These are phyloP conservation scores for Drosophila nigritarsus DNA, from an alignment of 2,888 invertebrate species.

Conservation along the genomic window DNA sequence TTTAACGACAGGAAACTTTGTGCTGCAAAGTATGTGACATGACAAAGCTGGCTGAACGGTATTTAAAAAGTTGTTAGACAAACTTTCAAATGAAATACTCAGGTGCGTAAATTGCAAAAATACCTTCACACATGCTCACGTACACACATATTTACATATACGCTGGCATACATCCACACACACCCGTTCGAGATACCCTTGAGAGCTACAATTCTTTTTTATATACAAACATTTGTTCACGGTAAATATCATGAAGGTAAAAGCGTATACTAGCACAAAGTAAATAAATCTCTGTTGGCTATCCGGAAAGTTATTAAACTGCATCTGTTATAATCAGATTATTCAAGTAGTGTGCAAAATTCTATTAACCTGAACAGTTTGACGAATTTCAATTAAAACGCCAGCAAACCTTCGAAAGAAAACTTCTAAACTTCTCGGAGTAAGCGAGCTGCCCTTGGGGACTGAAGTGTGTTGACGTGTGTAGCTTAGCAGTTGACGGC, in stretches of 20 bases:
- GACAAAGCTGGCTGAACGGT: conserved; percentile 39
- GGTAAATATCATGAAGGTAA: not conserved
- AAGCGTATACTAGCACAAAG: too few species aligned
- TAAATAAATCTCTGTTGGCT: not conserved
- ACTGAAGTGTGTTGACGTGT: conserved; percentile 30
- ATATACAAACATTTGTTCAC: not conserved
- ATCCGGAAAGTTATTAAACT: not conserved
- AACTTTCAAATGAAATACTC: conserved; percentile 70
- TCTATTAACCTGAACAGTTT: not conserved
- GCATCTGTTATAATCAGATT: not conserved
- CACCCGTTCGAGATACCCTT: not conserved
- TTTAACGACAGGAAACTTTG: conserved; percentile 2
- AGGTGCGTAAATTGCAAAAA: conserved; percentile 61
- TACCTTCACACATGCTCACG: conserved; percentile 33
- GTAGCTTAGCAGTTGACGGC: conserved; percentile 33
- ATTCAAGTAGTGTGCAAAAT: not conserved
- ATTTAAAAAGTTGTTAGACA: conserved; percentile 71
- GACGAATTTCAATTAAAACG: not conserved
- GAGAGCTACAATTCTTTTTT: not conserved
- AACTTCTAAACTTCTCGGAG: not conserved
- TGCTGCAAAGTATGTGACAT: conserved; percentile 45
- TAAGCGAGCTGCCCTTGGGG: not conserved
- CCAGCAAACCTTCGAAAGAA: not conserved
- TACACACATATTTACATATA: not conserved
- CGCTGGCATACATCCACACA: not conserved